phyloP scores from a whole-genome alignment of 2,888 invertebrate genomes.

The Amphimallon solstitiale region DNA sequence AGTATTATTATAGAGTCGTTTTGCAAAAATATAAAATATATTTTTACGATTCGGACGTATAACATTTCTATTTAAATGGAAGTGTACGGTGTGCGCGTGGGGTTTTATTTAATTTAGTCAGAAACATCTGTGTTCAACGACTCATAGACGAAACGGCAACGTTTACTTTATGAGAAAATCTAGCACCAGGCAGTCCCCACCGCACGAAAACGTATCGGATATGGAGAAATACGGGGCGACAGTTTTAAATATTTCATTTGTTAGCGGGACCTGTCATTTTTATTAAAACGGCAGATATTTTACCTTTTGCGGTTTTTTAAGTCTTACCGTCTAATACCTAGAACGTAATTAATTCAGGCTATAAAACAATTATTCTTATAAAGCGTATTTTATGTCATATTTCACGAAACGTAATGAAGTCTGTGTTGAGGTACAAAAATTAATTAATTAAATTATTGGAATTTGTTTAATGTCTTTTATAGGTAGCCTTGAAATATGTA shows the following conservation, averaged over 20 bases:
- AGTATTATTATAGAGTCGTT: no score
- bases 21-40: no score
- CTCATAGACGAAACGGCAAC: conserved; percentile 22
- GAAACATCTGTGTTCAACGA: conserved; percentile 30
- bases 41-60: no score
- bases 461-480: no score
- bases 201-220: conserved; percentile 9
- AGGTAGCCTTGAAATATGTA: no score
- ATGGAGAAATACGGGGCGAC: conserved; percentile 9
- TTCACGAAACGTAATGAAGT: no score
- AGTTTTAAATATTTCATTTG: conserved; percentile 27
- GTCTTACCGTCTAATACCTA: conserved; percentile 12
- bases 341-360: conserved; percentile 14
- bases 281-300: conserved; percentile 22
- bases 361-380: no score
- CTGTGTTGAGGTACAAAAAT: no score
- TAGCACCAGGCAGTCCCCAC: no score
- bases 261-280: conserved; percentile 21
- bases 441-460: no score
- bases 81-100: conserved; percentile 2
- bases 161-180: conserved; percentile 13
- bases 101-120: conserved; percentile 30
- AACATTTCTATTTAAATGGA: background rate
- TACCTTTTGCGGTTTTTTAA: conserved; percentile 20
- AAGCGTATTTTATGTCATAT: no score